phyloP scores from a whole-genome alignment of 2,113 vertebrate species.

The Felis chaus region DNA sequence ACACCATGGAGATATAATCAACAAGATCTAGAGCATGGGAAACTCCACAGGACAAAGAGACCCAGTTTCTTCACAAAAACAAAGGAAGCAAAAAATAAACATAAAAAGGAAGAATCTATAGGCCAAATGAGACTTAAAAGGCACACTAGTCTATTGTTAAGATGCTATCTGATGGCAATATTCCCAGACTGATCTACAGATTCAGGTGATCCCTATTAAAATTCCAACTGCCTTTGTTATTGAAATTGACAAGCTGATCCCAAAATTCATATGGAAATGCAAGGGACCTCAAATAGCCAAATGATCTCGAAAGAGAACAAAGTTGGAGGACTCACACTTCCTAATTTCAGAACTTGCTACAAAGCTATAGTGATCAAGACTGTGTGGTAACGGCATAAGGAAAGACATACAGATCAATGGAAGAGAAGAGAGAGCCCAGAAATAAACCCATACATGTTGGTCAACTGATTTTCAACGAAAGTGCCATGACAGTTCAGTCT shows the following conservation, averaged over 20 bases:
- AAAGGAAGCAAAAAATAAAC: background rate
- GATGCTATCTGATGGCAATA: background rate
- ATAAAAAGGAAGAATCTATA: background rate
- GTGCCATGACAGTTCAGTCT: background rate
- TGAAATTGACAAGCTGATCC: background rate
- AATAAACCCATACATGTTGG: background rate
- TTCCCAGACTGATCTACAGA: background rate
- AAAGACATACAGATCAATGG: background rate
- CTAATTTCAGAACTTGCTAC: slow-evolving; percentile 21
- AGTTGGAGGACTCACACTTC: background rate
- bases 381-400: background rate
- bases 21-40: background rate
- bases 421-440: background rate
- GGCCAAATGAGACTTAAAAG: slow-evolving; percentile 13
- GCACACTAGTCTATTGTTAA: background rate
- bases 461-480: background rate
- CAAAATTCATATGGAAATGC: background rate
- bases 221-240: background rate
- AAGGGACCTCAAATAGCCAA: background rate
- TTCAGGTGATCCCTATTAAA: background rate
- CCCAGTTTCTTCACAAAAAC: background rate
- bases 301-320: background rate
- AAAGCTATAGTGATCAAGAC: background rate
- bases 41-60: background rate
- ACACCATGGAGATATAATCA: background rate